These are phyloP conservation scores for Amblyjoppa proteus DNA, from an alignment of 2,888 invertebrate genomes.

Conservation along the genomic window DNA sequence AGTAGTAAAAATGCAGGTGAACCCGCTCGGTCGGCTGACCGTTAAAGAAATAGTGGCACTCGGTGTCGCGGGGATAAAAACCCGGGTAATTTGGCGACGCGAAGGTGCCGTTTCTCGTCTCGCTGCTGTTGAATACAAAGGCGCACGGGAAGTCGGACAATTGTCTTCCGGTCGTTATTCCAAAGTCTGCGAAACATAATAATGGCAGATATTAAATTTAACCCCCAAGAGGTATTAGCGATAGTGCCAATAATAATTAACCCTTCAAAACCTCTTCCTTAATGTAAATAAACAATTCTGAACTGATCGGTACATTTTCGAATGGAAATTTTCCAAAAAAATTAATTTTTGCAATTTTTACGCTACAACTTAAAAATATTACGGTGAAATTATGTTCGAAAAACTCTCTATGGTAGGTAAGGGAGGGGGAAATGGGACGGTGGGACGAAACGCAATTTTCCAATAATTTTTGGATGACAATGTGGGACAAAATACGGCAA, in stretches of 20 bases:
- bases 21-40: slow-evolving; percentile 92
- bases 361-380: too few relatives aligned
- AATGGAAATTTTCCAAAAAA: neutral
- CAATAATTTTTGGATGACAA: too few relatives aligned
- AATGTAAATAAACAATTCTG: neutral
- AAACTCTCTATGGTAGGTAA: too few relatives aligned
- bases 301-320: neutral
- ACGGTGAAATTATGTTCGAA: too few relatives aligned
- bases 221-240: neutral
- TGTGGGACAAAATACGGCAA: too few relatives aligned
- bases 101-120: slow-evolving; percentile 92
- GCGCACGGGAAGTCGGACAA: slow-evolving; percentile 92
- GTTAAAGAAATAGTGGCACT: slow-evolving; percentile 96
- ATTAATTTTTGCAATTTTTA: neutral
- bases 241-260: neutral
- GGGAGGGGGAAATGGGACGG: too few relatives aligned
- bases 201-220: slow-evolving; percentile 51
- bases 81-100: slow-evolving; percentile 97
- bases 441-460: too few relatives aligned
- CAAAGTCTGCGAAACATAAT: slow-evolving; percentile 90
- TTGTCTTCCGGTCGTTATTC: slow-evolving; percentile 93
- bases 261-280: neutral
- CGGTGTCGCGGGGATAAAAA: slow-evolving; percentile 94
- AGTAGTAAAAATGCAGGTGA: slow-evolving; percentile 94
- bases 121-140: slow-evolving; percentile 95